Base-by-base conservation (phyloP, 1,140 invertebrate species). In the Rhizoglyphus robini region DNA sequence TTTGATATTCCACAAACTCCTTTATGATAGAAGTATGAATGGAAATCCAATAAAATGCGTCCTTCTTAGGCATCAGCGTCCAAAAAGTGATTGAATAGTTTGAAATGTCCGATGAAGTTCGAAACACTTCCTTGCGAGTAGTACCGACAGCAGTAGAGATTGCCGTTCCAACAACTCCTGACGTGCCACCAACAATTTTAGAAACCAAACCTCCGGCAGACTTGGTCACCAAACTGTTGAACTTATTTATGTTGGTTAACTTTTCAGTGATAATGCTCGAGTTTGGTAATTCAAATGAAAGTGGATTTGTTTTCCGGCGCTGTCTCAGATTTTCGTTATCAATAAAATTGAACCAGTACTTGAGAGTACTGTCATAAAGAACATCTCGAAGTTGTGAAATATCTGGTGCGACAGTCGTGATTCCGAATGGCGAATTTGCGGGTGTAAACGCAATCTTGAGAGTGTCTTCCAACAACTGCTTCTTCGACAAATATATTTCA, bases 401-500 rank as follows among this genome's bases (percentile, higher is more conserved):
- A 60, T 68, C 68, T 4, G 67, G 67, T 41, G 57, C 34, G 18
- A 20, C 29, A 8, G 66, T 36, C 3, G 23, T 51, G 2, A 68
- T 41, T 3, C 57, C 60, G 67, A 68, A 68, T 20, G 15, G 15
- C 4, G 34, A 27, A 32, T 41, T 57, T 30, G 18, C 36, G 1
- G 38, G 51, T 15, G 47, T 23, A 23, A 68, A 36, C 18, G 48
- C 41, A 11, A 68, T 63, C 27, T 66, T 65, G n/a, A 68, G n/a
- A 20, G 65, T 32, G n/a, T 68, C 68, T 51, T 65, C 64, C 20
- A 71, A n/a, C 73, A 94, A 89, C 0, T 90, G 90, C 77, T 97
- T 96, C 74, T 97, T 98, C 71, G 86, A 90, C 1, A 91, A 85
- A 73, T 96, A 98, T 5, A 99, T 76, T 76, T 97, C 93, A 71